Percentiles rank a stretch among this genome's conserved stretches.
Evolutionary conservation across 2,888 invertebrate species (phyloP).

Genomic region (Antheraea yamamai): DNA sequence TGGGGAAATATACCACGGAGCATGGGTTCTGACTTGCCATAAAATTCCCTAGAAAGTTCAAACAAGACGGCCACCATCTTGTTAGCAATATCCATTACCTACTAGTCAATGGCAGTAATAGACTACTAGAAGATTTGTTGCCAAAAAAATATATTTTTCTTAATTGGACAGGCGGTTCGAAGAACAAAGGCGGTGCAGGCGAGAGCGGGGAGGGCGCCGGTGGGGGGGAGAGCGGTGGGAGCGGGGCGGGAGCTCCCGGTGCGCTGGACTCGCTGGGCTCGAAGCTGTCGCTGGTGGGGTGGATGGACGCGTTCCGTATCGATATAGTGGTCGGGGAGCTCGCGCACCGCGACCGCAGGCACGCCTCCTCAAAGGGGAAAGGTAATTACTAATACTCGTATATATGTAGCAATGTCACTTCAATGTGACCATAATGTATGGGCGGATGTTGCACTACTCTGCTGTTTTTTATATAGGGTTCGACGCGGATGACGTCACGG

Average conservation of each 20-base stretch:
- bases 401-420: too few species aligned
- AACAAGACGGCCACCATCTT: too few species aligned
- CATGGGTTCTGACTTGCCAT: too few species aligned
- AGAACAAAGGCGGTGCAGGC: slow-evolving; percentile 33
- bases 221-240: slow-evolving; percentile 26
- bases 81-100: too few species aligned
- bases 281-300: slow-evolving; percentile 90
- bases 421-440: too few species aligned
- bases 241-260: slow-evolving; percentile 32
- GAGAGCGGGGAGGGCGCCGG: slow-evolving; percentile 32
- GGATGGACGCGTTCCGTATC: slow-evolving; percentile 93
- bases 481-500: too few species aligned
- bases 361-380: slow-evolving; percentile 51
- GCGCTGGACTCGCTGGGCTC: slow-evolving; percentile 93
- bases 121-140: background rate
- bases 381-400: slow-evolving; percentile 33
- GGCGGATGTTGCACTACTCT: too few species aligned
- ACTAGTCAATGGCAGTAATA: too few species aligned
- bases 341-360: slow-evolving; percentile 73
- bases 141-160: background rate
- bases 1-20: too few species aligned
- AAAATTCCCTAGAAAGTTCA: too few species aligned
- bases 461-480: too few species aligned
- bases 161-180: slow-evolving; percentile 42
- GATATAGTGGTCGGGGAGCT: slow-evolving; percentile 97